Evolutionary conservation across 2,113 vertebrate genomes (phyloP), one percentile per base, ranked within the genome.

Genomic region (Macrotus californicus): DNA sequence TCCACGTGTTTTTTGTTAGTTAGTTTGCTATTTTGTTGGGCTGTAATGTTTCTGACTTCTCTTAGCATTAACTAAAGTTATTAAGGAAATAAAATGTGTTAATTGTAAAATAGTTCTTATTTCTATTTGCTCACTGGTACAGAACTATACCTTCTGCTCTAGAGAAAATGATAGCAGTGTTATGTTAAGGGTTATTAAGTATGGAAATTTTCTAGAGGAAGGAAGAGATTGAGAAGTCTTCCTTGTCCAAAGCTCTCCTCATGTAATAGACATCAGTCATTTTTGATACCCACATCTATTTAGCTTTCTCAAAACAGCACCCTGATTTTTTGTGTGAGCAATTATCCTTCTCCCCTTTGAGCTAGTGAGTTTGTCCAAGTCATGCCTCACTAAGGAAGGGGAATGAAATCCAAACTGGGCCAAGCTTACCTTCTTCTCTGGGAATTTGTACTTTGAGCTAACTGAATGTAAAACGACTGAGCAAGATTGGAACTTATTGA

Each of bases 171-270:
- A 83, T 16, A 69, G 19, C 34, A 91, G 15, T 4, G 34, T 73
- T 87, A 75, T 72, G 13, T 52, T 88, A 61, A 90, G 21, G 66
- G 69, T 75, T 87, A 93, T n/a, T 69, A 48, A 72, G 7, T 48
- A 92, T 22, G 29, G 77, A 85, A 59, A 73, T n/a, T 86, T 90
- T 95, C 67, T 43, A 85, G 90, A 89, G 66, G 66, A 76, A 76
- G 48, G 59, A 67, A 79, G 26, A 81, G 16, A 59, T 34, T 87
- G 56, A 66, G 16, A 84, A 92, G 10, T 91, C 12, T 66, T 41
- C 18, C 46, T 72, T 66, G 75, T 67, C 26, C 18, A 54, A 14
- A 72, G 72, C 26, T 50, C 36, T 95, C 36, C 34, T 88, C 39
- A 56, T 72, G 3, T 84, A 94, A 81, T 66, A 70, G 4, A 50